Evolutionary conservation across 2,797 vertebrate species (phyloP).

Genomic region (Denticeps clupeoides): DNA sequence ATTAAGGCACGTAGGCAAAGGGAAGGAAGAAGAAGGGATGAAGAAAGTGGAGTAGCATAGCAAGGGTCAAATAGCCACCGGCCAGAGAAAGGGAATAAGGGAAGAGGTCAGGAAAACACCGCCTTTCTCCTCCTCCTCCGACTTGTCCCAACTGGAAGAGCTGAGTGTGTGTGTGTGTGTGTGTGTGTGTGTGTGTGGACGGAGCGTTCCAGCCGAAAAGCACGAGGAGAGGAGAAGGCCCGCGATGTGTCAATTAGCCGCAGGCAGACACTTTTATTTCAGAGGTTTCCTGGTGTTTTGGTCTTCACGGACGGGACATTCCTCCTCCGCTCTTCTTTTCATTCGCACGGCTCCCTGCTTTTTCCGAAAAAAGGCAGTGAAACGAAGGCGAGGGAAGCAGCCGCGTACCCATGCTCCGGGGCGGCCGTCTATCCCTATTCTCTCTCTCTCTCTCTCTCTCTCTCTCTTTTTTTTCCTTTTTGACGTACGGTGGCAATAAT

Average conservation of each 20-base stretch:
- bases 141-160: slow-evolving; percentile 31
- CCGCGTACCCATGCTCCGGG: too few relatives aligned
- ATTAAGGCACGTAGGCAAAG: slow-evolving; percentile 29
- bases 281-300: background rate
- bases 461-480: slow-evolving; percentile 22
- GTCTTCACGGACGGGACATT: slow-evolving; percentile 5
- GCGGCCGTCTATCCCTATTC: slow-evolving; percentile 53
- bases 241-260: background rate
- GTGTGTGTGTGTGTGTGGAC: too few relatives aligned
- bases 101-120: slow-evolving; percentile 61
- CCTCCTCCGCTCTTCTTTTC: slow-evolving; percentile 1
- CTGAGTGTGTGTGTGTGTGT: slow-evolving; percentile 14
- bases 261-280: background rate
- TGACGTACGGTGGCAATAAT: too few relatives aligned
- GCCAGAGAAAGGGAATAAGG: slow-evolving; percentile 52
- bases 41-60: slow-evolving; percentile 30
- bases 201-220: too few relatives aligned
- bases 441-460: slow-evolving; percentile 46
- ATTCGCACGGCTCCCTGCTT: background rate
- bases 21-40: slow-evolving; percentile 21
- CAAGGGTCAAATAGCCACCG: slow-evolving; percentile 60
- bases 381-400: too few relatives aligned
- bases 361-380: slow-evolving; percentile 12
- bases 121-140: slow-evolving; percentile 42
- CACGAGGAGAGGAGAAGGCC: background rate